A percentile compares a stretch with the other conserved stretches of the same genome.
phyloP scores from a whole-genome alignment of 2,888 invertebrate genomes.

The Byasa hedistus region DNA sequence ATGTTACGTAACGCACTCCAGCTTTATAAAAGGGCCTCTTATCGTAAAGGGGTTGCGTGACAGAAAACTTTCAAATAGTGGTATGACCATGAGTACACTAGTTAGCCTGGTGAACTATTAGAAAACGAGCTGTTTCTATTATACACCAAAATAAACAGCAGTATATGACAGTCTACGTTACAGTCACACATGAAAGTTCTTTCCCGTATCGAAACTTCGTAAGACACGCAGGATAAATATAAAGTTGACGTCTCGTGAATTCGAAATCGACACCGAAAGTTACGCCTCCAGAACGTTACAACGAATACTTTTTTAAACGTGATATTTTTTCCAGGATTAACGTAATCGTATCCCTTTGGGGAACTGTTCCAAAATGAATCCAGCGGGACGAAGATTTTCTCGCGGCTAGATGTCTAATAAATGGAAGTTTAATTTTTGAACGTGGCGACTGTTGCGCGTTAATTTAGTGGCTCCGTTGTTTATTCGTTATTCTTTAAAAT shows the following conservation, averaged over 20 bases:
- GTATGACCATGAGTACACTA: conserved; percentile 17
- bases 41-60: conserved; percentile 21
- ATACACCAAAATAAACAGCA: conserved; percentile 5
- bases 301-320: conserved; percentile 27
- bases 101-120: conserved; percentile 3
- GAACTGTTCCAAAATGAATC: conserved; percentile 25
- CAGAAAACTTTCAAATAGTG: conserved; percentile 22
- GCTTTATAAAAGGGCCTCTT: conserved; percentile 6
- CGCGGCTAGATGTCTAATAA: conserved; percentile 28
- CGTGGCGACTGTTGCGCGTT: conserved; percentile 38
- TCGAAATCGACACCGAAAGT: conserved; percentile 23
- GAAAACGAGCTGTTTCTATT: conserved; percentile 5
- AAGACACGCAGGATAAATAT: conserved; percentile 28
- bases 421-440: conserved; percentile 31
- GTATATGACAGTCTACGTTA: conserved; percentile 9
- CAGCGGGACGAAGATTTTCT: conserved; percentile 23
- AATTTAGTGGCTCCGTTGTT: conserved; percentile 42
- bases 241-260: conserved; percentile 28
- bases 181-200: conserved; percentile 19
- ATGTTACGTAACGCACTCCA: conserved; percentile 14
- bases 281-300: conserved; percentile 17
- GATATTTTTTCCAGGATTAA: conserved; percentile 29
- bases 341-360: conserved; percentile 28
- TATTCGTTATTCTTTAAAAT: conserved; percentile 54
- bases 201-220: conserved; percentile 20